Percentiles rank a stretch among this genome's conserved stretches.
Conservation (phyloP, 2,888 invertebrate genomes). For the Sminthurides aquaticus region DNA sequence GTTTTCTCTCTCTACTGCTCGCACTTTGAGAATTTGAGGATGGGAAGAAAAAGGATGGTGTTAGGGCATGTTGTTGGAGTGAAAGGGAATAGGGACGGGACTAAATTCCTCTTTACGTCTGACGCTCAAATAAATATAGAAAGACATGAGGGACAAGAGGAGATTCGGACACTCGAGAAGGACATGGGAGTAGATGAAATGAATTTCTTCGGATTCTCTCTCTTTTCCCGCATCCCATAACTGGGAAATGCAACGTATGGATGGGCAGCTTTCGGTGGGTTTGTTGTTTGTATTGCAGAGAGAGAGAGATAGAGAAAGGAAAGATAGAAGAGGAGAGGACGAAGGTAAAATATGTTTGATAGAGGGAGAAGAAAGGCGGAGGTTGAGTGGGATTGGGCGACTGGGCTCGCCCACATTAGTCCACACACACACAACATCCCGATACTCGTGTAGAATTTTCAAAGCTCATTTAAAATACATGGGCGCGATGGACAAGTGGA, state of each 20-base stretch:
- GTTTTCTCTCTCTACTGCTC: too few relatives aligned
- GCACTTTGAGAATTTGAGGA: too few relatives aligned
- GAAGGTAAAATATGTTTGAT: not conserved
- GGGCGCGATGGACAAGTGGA: slow-evolving; percentile 21
- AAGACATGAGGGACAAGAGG: not conserved
- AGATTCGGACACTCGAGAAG: not conserved
- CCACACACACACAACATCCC: not conserved
- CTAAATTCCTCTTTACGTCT: not conserved
- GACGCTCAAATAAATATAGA: not conserved
- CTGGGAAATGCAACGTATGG: not conserved
- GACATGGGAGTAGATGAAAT: not conserved
- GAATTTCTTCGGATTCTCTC: not conserved
- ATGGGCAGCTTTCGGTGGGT: too few relatives aligned
- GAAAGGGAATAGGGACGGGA: not conserved
- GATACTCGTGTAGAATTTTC: slow-evolving; percentile 17
- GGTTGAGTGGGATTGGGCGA: not conserved
- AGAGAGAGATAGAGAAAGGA: too few relatives aligned
- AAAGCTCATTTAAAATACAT: slow-evolving; percentile 24
- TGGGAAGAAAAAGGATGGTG: too few relatives aligned
- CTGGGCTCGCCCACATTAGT: not conserved
- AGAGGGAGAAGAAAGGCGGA: not conserved
- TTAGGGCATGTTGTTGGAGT: too few relatives aligned
- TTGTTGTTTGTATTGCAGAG: too few relatives aligned
- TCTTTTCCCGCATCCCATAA: not conserved
- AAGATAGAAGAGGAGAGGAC: too few relatives aligned